Evolutionary conservation across 2,888 invertebrate genomes (phyloP).

Genomic region (Stegophylla sp.): DNA sequence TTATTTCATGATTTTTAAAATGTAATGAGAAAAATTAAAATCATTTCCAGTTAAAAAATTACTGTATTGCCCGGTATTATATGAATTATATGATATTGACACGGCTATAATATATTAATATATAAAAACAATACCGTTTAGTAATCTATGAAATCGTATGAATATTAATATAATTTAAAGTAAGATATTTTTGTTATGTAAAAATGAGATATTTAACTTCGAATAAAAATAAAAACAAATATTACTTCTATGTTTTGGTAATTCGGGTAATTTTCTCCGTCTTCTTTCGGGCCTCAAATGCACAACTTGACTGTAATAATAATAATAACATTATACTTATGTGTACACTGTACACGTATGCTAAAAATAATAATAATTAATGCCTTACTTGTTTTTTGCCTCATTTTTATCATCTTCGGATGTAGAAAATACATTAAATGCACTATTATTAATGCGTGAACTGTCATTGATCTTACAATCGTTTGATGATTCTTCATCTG

Average conservation of each 20-base stretch:
- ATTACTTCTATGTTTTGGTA: constrained; percentile 81
- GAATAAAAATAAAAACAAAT: neutral
- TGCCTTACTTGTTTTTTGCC: constrained; percentile 29
- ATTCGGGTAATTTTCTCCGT: constrained; percentile 85
- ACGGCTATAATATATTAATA: too few relatives aligned
- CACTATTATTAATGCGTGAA: neutral
- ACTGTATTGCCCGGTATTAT: too few relatives aligned
- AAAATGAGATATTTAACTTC: neutral
- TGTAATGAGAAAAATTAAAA: too few relatives aligned
- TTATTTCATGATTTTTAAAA: too few relatives aligned
- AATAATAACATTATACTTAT: neutral
- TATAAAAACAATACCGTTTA: too few relatives aligned
- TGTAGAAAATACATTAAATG: constrained; percentile 37
- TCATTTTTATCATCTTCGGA: constrained; percentile 35
- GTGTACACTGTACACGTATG: neutral
- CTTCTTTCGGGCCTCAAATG: constrained; percentile 69
- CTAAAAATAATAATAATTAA: neutral
- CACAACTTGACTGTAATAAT: constrained; percentile 54
- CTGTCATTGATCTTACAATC: constrained; percentile 7
- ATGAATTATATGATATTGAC: too few relatives aligned
- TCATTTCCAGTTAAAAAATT: too few relatives aligned
- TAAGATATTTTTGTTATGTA: neutral
- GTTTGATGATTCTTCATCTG: constrained; percentile 79
- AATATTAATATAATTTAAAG: too few relatives aligned
- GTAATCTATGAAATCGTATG: too few relatives aligned